These are phyloP conservation scores for human (Homo sapiens) DNA, from an alignment of 2,113 vertebrate genomes.

Conservation along the genomic window DNA sequence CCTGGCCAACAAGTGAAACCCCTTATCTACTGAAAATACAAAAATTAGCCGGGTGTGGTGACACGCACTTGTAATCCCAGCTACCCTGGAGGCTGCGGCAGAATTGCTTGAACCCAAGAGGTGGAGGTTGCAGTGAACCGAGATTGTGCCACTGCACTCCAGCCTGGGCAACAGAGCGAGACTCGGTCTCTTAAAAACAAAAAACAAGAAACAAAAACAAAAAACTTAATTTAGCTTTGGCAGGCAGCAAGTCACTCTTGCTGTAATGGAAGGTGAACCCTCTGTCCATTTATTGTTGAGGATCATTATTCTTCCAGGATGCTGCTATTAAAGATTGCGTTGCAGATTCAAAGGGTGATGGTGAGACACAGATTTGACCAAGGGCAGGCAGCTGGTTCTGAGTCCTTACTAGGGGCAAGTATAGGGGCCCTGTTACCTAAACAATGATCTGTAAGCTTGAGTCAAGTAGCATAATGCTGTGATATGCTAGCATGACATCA, in stretches of 20 bases:
- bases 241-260: neutral
- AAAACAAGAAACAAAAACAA: neutral
- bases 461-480: neutral
- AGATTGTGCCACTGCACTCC: too few relatives aligned
- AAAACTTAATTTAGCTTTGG: neutral
- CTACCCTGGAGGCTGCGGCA: too few relatives aligned
- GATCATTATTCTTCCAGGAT: neutral
- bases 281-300: neutral
- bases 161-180: too few relatives aligned
- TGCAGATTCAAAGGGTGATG: neutral
- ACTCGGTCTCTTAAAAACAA: too few relatives aligned
- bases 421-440: neutral
- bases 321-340: too few relatives aligned
- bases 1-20: too few relatives aligned
- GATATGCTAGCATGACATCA: neutral
- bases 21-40: too few relatives aligned
- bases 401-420: neutral
- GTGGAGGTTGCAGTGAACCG: too few relatives aligned
- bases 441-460: neutral
- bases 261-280: neutral
- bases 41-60: too few relatives aligned
- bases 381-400: neutral
- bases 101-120: too few relatives aligned
- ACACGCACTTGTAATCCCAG: too few relatives aligned
- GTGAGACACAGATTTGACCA: neutral